These are phyloP conservation scores for Fulica atra DNA, from an alignment of 2,113 vertebrate genomes.

Conservation along the genomic window DNA sequence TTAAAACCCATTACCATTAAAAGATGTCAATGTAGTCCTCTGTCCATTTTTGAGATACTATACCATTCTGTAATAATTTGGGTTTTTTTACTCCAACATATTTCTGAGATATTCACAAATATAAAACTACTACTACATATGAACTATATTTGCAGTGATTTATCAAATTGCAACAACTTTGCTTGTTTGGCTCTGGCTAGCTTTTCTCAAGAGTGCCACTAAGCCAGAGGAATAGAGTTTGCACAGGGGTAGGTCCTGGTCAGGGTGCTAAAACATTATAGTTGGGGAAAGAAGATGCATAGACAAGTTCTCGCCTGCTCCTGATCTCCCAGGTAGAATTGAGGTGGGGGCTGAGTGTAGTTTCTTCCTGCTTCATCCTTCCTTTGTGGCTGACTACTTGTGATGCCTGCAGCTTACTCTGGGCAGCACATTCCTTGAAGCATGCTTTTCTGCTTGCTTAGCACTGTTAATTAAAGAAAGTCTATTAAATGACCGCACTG, in stretches of 20 bases:
- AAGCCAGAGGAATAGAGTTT: not conserved
- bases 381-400: not conserved
- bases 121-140: not conserved
- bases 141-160: not conserved
- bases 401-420: not conserved
- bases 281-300: not conserved
- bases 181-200: not conserved
- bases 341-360: not conserved
- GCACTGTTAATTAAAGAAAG: not conserved
- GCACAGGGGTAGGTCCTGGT: not conserved
- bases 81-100: not conserved
- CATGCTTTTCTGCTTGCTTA: not conserved
- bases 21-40: not conserved
- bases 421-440: not conserved
- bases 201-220: not conserved
- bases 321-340: not conserved
- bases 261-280: not conserved
- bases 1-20: not conserved
- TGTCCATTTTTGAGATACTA: not conserved
- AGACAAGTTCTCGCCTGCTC: rapidly evolving
- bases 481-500: not conserved
- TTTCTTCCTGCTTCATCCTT: not conserved
- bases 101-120: not conserved
- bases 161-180: not conserved
- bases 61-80: not conserved